Evolutionary conservation across 2,113 vertebrate species (phyloP).

Genomic region (Nycticorax nycticorax): DNA sequence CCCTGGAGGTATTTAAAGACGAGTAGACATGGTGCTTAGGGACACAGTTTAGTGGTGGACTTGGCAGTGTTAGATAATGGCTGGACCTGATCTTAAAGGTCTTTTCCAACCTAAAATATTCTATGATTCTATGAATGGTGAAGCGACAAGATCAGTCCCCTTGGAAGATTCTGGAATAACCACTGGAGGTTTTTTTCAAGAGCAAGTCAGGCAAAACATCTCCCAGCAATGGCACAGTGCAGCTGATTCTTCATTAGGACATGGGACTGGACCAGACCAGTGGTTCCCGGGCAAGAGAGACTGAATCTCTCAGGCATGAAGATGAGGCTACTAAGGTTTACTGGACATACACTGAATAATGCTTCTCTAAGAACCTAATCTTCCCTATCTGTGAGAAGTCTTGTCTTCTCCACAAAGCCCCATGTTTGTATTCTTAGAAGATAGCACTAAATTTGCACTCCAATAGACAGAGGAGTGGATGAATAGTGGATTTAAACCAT

Average conservation of each 20-base stretch:
- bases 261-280: not conserved
- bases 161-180: not conserved
- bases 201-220: not conserved
- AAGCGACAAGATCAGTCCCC: not conserved
- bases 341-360: not conserved
- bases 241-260: not conserved
- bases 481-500: not conserved
- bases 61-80: no score
- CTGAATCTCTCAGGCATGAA: not conserved
- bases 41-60: no score
- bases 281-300: not conserved
- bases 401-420: not conserved
- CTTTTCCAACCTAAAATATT: no score
- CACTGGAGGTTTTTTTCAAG: not conserved
- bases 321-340: not conserved
- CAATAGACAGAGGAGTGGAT: not conserved
- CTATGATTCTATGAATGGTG: not conserved
- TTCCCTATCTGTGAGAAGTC: not conserved
- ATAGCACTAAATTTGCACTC: not conserved
- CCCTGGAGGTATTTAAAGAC: no score
- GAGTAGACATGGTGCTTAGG: no score
- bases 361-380: not conserved
- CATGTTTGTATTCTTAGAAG: not conserved
- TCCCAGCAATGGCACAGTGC: not conserved
- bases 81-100: no score